Conservation (phyloP, 2,888 invertebrate genomes). For the Drosophila pullipes region DNA sequence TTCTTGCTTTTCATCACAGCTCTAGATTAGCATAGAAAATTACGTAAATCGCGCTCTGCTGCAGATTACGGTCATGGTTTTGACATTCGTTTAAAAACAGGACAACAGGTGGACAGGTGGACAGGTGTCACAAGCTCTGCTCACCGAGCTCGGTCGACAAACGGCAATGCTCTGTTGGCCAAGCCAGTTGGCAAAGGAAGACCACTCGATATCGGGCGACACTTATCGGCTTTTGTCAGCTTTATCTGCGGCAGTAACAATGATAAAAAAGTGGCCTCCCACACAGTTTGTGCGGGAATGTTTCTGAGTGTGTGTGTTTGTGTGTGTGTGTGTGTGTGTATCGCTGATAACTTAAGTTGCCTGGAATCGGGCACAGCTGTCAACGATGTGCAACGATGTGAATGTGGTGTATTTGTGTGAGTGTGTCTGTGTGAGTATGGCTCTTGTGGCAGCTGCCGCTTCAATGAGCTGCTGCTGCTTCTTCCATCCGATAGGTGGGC, state of each 20-base stretch:
- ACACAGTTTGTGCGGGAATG: constrained; percentile 18
- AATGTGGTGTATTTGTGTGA: not conserved
- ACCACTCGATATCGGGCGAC: constrained; percentile 33
- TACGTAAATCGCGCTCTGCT: not conserved
- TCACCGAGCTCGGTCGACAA: not conserved
- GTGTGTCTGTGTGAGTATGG: constrained; percentile 8
- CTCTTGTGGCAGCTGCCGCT: constrained; percentile 23
- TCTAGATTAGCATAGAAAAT: not conserved
- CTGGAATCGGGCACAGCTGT: constrained; percentile 72
- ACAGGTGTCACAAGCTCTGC: constrained; percentile 31
- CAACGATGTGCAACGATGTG: constrained; percentile 40
- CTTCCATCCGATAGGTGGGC: constrained; percentile 37
- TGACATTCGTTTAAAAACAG: not conserved
- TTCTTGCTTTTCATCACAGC: not conserved
- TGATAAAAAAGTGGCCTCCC: constrained; percentile 26
- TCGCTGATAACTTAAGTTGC: constrained; percentile 70
- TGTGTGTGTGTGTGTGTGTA: constrained; percentile 12
- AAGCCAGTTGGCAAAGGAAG: constrained; percentile 12
- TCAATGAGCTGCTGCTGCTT: constrained; percentile 8
- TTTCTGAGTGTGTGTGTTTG: not conserved
- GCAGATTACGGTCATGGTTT: not conserved
- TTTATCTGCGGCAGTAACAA: constrained; percentile 46
- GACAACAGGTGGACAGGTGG: constrained; percentile 31
- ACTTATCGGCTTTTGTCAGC: constrained; percentile 62
- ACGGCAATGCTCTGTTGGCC: not conserved